Evolutionary conservation across 1,140 invertebrate species (phyloP), one percentile per base, ranked within the genome.

Genomic region (Drosophila novamexicana): DNA sequence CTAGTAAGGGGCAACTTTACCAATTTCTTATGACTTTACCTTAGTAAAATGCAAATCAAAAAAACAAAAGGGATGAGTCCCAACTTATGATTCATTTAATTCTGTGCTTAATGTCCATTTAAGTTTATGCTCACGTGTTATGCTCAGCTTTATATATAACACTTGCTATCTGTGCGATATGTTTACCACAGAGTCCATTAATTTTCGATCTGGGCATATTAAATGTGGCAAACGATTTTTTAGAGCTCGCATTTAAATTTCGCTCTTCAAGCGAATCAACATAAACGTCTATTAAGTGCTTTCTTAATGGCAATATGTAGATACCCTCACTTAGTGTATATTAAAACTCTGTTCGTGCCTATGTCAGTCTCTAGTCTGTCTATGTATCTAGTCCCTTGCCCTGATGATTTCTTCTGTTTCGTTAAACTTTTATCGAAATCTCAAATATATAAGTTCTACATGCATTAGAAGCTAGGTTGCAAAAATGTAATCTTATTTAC

Each of bases 231-330:
- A 80, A 70, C 50, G 47, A 50, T 58, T 65, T 65, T 82, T 86
- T 88, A 86, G 53, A 52, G 66, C 50, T 45, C 14, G 44, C 64
- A 70, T 81, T 75, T 77, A 85, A 65, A 69, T 65, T 79, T 53
- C 32, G 63, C 47, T 57, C 64, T 76, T 69, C 36, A 75, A 59
- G 54, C 34, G 59, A 72, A 71, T 67, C 29, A 81, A 47, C 76
- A 88, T 83, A 66, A 83, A 88, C 75, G 50, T 70, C 65, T 70
- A 65, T 71, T 70, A 76, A 61, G 54, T 53, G 49, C 12, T 76
- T 79, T 79, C 65, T 78, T 70, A 52, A 64, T 75, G 52, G 32
- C 65, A 12, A 22, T 50, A 10, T 16, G 7, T n/a, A n/a, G 4
- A 45, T 72, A 72, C 47, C 32, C 37, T 58, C 5, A 1, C 12